Base-by-base conservation (phyloP, 2,888 invertebrate species). In the Steinernema hermaphroditum region DNA sequence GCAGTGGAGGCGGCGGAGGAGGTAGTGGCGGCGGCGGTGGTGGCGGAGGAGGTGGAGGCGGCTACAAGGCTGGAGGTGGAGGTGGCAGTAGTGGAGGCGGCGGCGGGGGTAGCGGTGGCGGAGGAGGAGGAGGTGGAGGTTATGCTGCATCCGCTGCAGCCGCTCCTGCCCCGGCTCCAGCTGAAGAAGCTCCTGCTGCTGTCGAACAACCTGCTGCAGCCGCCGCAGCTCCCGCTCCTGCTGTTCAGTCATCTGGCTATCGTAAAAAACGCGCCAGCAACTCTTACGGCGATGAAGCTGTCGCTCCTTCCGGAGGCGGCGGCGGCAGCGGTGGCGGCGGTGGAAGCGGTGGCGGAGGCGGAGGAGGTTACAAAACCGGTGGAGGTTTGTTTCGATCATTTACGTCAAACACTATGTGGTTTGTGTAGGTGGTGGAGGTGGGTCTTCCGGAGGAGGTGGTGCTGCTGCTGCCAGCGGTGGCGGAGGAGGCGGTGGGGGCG, bases 171-270 rank as follows among this genome's bases (percentile, higher is more conserved):
- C 69, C 46, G 8, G 62, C 62, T 2, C 49, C 62, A 68, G 62
- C 68, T 22, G 62, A 72, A 34, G 41, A 62, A 6, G 57, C 72
- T 14, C 49, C 72, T 43, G 68, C 44, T 16, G 29, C 44, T 19
- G 69, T 41, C 27, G 57, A 37, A 22, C 70, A 70, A n/a, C 70
- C 43, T 14, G 9, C 34, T 16, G n/a, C 34, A n/a, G 12, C 71
- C 8, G 71, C 71, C 19, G 70, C 69, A 32, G 76, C 71, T 0
- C 50, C 74, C 19, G 77, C 77, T 24, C 68, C 76, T 22, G 72
- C 69, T 19, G 44, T n/a, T 24, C 68, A n/a, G 24, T 27, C 68
- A 69, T 32, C 44, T 34, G 24, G 71, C 50, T 46, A 75, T 68
- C 27, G 68, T 2, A 22, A 19, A 29, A 34, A 12, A 6, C 49